Percentiles rank a stretch among this genome's conserved stretches.
Conservation (phyloP, 2,797 vertebrate species). For the Sorex maritimensis region DNA sequence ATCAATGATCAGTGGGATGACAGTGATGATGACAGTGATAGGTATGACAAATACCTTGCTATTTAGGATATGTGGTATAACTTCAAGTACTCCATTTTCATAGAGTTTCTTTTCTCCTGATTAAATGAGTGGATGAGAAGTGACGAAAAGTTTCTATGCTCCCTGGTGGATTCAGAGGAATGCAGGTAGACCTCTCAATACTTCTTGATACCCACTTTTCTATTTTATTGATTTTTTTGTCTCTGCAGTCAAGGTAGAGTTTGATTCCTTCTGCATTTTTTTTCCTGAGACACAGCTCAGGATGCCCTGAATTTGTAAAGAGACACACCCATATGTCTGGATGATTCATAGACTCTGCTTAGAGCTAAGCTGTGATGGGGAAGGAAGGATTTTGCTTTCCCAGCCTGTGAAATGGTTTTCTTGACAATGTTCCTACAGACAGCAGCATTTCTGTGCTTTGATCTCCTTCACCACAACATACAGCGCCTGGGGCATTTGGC, state of each 20-base stretch:
- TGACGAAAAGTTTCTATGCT: neutral
- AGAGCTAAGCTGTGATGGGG: conserved; percentile 27
- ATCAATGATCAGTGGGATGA: too few relatives aligned
- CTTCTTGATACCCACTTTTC: neutral
- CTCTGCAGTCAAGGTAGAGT: neutral
- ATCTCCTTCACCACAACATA: neutral
- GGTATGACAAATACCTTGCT: too few relatives aligned
- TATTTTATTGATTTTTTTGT: neutral
- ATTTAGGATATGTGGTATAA: too few relatives aligned
- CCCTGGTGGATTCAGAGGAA: neutral
- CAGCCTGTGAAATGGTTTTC: conserved; percentile 64
- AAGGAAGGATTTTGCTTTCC: neutral
- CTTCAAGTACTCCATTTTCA: conserved; percentile 25
- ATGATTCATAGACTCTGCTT: conserved; percentile 72
- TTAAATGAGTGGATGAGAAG: conserved; percentile 6
- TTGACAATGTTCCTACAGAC: conserved; percentile 65
- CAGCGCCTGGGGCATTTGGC: neutral
- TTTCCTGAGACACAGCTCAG: neutral
- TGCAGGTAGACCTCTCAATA: neutral
- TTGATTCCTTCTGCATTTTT: neutral
- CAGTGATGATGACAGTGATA: too few relatives aligned
- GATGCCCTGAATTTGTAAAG: conserved; percentile 1
- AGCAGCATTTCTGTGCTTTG: conserved; percentile 66
- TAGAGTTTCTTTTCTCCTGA: neutral
- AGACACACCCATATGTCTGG: conserved; percentile 49